Evolutionary conservation across 1,140 invertebrate species (phyloP), one percentile per base, ranked within the genome.

Genomic region (Drosophila repleta): DNA sequence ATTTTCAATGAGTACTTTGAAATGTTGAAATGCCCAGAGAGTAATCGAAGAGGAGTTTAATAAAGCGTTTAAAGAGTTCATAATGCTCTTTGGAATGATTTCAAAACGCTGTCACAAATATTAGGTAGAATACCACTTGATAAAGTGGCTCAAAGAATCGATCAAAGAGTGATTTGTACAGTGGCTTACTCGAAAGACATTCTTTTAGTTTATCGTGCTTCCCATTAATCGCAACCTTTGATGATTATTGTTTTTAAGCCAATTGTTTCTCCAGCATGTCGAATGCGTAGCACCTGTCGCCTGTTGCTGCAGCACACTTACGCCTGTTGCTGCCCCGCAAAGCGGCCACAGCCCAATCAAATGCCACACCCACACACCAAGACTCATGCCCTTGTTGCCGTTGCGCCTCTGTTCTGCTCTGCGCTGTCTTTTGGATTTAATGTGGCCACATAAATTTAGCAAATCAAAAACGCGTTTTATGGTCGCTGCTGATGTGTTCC

Each of bases 401-500:
- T 26, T 57, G 8, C 51, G 11, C 13, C 15, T n/a, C n/a, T n/a
- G n/a, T n/a, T n/a, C n/a, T 17, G 21, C 35, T 56, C n/a, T 18
- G 18, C 29, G 18, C n/a, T 61, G 13, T 41, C 51, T 64, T 49
- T 66, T 58, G 56, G 52, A 60, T 85, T 87, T 88, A 87, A 87
- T 87, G 82, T 88, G 78, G 49, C 69, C 78, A 82, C 82, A 87
- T 87, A 87, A 87, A 87, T 87, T 87, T 87, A 63, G 79, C 83
- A 88, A 87, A 87, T 87, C 82, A 87, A 87, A 87, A 87, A 76
- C 79, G 82, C 83, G 82, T 88, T 88, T 87, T 87, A 82, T 88
- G 82, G 63, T 32, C 67, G 63, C 61, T 41, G 45, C 63, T 62
- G 72, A 61, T 72, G 35, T 73, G 57, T 49, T 45, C 21, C 65